Base-by-base conservation (phyloP, 1,140 invertebrate species). In the Euschistus heros region DNA sequence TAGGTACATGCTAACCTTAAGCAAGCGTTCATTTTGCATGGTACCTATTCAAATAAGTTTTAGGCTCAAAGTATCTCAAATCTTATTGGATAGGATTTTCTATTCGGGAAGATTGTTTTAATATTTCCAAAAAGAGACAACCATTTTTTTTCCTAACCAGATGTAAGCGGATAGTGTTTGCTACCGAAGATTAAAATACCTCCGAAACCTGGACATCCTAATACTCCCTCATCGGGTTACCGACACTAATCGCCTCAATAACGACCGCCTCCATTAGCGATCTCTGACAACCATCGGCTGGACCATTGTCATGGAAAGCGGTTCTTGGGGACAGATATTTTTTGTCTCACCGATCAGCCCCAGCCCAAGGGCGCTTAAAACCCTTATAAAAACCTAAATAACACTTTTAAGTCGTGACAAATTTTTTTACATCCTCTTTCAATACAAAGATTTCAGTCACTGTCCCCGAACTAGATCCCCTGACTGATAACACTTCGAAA, bases 121-220 rank as follows among this genome's bases (percentile, higher is more conserved):
- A 22, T 50, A 5, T 4, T n/a, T 17, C 47, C 47, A 22, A 20
- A 20, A 22, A 20, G 20, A 22, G 47, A 50, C 24, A 22, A 20
- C 27, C 27, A 37, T 37, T 37, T 37, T 37, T n/a, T 37, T 37
- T 13, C 33, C 33, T 6, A 10, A 37, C 33, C 33, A 24, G 15
- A 15, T 20, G 54, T 24, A 57, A 57, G 54, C 14, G 22, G 54
- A 57, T 26, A 57, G 18, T 24, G 54, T 24, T 26, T 18, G 54
- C 54, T 57, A 57, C 54, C 54, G 54, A 26, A 57, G 54, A 57
- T 57, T 57, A 57, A 57, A 57, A 57, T 57, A 57, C 24, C 24
- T 57, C 18, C 47, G 52, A 24, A 22, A 57, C 22, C 2, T 27
- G 20, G 54, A 57, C 54, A 26, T 50, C 5, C 22, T 57, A 57